phyloP scores from a whole-genome alignment of 1,140 invertebrate genomes.

The Apocrypta bakeri region DNA sequence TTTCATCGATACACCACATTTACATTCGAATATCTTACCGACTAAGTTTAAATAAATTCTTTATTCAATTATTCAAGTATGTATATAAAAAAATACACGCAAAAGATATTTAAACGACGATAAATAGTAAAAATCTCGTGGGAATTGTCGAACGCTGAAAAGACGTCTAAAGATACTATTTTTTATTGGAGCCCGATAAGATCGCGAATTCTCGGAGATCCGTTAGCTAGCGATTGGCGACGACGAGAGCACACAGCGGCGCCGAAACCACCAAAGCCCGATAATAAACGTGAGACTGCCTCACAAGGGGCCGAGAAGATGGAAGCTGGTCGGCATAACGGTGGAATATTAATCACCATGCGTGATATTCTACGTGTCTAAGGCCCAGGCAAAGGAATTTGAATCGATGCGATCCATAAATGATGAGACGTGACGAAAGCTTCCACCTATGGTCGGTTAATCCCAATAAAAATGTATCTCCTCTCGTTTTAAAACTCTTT shows the following conservation, averaged over 20 bases:
- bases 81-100: not conserved
- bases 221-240: slow-evolving; percentile 19
- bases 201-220: slow-evolving; percentile 39
- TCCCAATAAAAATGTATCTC: slow-evolving; percentile 39
- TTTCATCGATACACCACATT: too few species aligned
- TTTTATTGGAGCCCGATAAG: slow-evolving; percentile 38
- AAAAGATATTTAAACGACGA: not conserved
- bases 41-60: not conserved
- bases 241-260: not conserved
- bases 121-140: slow-evolving; percentile 35
- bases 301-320: not conserved
- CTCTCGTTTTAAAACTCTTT: not conserved
- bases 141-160: slow-evolving; percentile 44
- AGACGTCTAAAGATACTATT: slow-evolving; percentile 34
- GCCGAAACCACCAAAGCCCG: slow-evolving; percentile 27
- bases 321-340: slow-evolving; percentile 46
- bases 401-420: slow-evolving; percentile 65
- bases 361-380: not conserved
- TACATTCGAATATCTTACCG: too few species aligned
- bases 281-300: slow-evolving; percentile 38
- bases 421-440: slow-evolving; percentile 68
- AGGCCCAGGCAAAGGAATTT: slow-evolving; percentile 50
- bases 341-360: slow-evolving; percentile 62
- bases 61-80: too few species aligned
- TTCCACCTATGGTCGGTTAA: slow-evolving; percentile 51